Percentiles rank a stretch among this genome's conserved stretches.
Conservation (phyloP, 2,888 invertebrate genomes). For the Noctua comes region DNA sequence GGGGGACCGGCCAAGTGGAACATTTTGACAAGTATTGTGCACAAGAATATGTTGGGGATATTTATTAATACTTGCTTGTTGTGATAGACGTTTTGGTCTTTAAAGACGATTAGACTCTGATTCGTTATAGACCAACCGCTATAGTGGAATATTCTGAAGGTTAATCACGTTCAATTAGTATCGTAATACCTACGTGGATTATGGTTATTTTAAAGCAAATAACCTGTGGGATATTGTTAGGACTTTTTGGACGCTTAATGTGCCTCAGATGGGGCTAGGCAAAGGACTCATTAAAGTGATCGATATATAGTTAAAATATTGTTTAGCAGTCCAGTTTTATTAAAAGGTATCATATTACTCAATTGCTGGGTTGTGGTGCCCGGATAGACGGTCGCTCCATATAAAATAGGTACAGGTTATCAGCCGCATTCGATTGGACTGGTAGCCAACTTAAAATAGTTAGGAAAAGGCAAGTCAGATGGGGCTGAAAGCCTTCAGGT, state of each 20-base stretch:
- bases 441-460: neutral
- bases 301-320: neutral
- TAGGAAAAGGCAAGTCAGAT: neutral
- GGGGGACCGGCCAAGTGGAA: conserved; percentile 8
- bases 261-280: too few species aligned
- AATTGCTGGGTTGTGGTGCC: neutral
- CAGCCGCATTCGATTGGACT: neutral
- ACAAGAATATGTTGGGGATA: neutral
- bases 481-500: neutral
- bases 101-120: neutral
- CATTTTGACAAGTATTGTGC: conserved; percentile 11
- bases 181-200: too few species aligned
- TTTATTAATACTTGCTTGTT: neutral
- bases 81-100: neutral
- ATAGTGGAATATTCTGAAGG: too few species aligned
- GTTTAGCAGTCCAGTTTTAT: too few species aligned
- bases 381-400: neutral
- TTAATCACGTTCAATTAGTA: too few species aligned
- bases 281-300: too few species aligned
- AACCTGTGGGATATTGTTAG: too few species aligned
- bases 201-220: too few species aligned
- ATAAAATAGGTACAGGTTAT: neutral
- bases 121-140: too few species aligned
- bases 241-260: too few species aligned
- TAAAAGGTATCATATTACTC: neutral